These are phyloP conservation scores for Myrmophylax atrothorax DNA, from an alignment of 2,113 vertebrate species.

Conservation along the genomic window DNA sequence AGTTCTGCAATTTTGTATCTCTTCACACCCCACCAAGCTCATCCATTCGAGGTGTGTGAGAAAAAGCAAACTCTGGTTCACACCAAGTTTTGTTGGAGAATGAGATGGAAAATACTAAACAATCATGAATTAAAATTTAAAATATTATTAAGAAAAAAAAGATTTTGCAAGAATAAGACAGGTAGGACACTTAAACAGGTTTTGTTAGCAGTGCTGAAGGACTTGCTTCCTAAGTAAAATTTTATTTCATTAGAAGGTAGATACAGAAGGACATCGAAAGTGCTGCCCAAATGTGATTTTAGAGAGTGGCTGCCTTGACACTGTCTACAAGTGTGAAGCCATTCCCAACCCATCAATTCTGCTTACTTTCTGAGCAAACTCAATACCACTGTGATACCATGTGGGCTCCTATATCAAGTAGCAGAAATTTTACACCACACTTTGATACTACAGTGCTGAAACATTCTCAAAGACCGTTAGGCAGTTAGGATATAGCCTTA, in stretches of 20 bases:
- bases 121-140: background rate
- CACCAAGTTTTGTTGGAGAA: background rate
- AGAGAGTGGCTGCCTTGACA: background rate
- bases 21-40: fast-evolving
- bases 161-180: background rate
- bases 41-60: background rate
- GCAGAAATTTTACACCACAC: background rate
- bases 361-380: background rate
- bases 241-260: background rate
- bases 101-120: background rate
- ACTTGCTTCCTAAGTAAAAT: background rate
- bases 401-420: background rate
- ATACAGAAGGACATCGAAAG: background rate
- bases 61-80: background rate
- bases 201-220: background rate
- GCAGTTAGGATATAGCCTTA: background rate
- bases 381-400: background rate
- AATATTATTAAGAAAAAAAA: too few species aligned
- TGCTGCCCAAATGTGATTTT: background rate
- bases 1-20: background rate
- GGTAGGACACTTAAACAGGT: background rate
- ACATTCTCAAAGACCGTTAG: background rate
- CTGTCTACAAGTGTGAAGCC: background rate
- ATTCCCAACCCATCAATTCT: background rate
- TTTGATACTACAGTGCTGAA: background rate